Evolutionary conservation across 2,888 invertebrate species (phyloP).

Genomic region (Drosophila paucipuncta): DNA sequence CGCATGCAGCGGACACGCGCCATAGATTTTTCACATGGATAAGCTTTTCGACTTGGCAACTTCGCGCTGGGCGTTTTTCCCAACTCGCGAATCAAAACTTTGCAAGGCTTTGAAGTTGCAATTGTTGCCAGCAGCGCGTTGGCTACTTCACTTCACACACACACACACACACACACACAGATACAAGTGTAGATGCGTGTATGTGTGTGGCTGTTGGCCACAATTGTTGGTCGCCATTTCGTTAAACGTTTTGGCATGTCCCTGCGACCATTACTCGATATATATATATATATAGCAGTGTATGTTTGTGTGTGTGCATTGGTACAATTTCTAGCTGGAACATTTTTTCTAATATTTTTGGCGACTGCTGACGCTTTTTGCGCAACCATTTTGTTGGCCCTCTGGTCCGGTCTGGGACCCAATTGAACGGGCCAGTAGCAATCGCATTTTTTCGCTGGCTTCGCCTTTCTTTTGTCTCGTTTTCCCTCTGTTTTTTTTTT

Average conservation of each 20-base stretch:
- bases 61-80: slow-evolving; percentile 38
- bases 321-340: slow-evolving; percentile 41
- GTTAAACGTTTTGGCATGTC: slow-evolving; percentile 72
- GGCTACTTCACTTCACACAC: slow-evolving; percentile 40
- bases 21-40: slow-evolving; percentile 81
- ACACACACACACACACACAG: neutral
- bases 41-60: slow-evolving; percentile 59
- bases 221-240: slow-evolving; percentile 66
- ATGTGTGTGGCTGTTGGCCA: slow-evolving; percentile 24
- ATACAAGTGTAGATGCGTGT: neutral
- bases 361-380: slow-evolving; percentile 76
- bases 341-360: slow-evolving; percentile 76
- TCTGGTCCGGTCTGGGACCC: slow-evolving; percentile 33
- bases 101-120: slow-evolving; percentile 51
- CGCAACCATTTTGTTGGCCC: slow-evolving; percentile 78
- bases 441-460: slow-evolving; percentile 69
- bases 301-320: slow-evolving; percentile 23
- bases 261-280: slow-evolving; percentile 54
- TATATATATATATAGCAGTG: neutral
- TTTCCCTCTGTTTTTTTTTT: slow-evolving; percentile 12
- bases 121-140: slow-evolving; percentile 29
- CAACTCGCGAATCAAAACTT: slow-evolving; percentile 56
- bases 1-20: slow-evolving; percentile 72
- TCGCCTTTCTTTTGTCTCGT: slow-evolving; percentile 61
- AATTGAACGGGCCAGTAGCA: slow-evolving; percentile 51